Conservation (phyloP, 1,140 invertebrate species). For the Papilio helenus region DNA sequence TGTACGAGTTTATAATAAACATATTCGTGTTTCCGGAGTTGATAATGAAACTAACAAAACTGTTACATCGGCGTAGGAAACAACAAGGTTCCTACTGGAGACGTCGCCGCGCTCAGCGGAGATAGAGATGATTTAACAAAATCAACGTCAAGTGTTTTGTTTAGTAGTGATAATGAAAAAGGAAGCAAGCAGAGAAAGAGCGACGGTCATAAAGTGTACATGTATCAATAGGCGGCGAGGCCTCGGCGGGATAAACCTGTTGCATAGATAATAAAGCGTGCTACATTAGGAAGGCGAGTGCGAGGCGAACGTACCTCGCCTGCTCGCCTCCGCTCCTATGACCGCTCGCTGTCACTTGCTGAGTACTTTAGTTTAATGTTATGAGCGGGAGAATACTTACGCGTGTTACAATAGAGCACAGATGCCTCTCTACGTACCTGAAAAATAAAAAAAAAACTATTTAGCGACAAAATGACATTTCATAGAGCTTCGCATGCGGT, state of each 20-base stretch:
- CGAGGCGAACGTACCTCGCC: no score
- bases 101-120: not conserved
- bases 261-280: not conserved
- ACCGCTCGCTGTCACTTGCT: not conserved
- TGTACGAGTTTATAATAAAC: no score
- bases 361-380: slow-evolving; percentile 13
- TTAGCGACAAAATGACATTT: not conserved
- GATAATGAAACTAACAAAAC: not conserved
- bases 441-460: not conserved
- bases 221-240: slow-evolving; percentile 16
- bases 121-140: not conserved
- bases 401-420: slow-evolving; percentile 10
- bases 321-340: not conserved
- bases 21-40: no score
- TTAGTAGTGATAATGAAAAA: slow-evolving; percentile 24
- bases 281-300: not conserved
- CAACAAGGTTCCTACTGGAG: not conserved
- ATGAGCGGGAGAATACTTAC: slow-evolving; percentile 9
- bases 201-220: slow-evolving; percentile 5
- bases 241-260: slow-evolving; percentile 9
- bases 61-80: not conserved
- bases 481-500: not conserved
- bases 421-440: slow-evolving; percentile 11
- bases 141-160: not conserved
- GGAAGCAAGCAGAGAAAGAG: not conserved